Base-by-base conservation (phyloP, 2,797 vertebrate species). In the Sebastes nivosus region DNA sequence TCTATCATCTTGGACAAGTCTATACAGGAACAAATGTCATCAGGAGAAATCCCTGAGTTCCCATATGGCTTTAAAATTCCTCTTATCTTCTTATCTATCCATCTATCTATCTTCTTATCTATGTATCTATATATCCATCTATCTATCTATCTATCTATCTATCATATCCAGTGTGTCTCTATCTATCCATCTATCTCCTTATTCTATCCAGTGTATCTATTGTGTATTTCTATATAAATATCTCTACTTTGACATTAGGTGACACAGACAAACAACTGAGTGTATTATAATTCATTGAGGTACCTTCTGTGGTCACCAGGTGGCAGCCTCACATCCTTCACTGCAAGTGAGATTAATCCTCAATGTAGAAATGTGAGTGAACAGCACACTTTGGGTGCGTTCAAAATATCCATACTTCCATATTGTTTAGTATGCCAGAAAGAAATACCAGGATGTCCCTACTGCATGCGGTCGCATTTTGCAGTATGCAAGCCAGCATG, bases 271-370 rank as follows among this genome's bases (percentile, higher is more conserved):
- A 46, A 57, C 12, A 32, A 46, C 3, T 25, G 8, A 70, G 2
- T 54, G 72, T 6, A 42, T 20, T 42, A 77, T 3, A 73, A 75
- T 70, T 67, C 0, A 57, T 6, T 54, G 75, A 64, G 5, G 68
- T 90, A 83, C 74, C 75, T 69, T 38, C n/a, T 72, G 54, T 78
- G 30, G 24, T 79, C 95, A 93, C 84, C 84, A 93, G 94, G 89
- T 89, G 92, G 87, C 86, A 91, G 86, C 85, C 88, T 67, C 5
- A 38, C 59, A 34, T 63, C 78, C 75, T 83, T 32, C 24, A 78
- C 54, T 18, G 71, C 59, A 73, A 14, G 6, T 60, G 46, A 72
- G 25, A 81, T 67, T 59, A 34, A 66, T 84, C 77, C 29, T 85
- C 25, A 64, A 3, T 30, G 63, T 42, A 34, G 57, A 85, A 75